A percentile compares a stretch with the other conserved stretches of the same genome.
Evolutionary conservation across 1,140 invertebrate species (phyloP).

Genomic region (Aphelinus certus): DNA sequence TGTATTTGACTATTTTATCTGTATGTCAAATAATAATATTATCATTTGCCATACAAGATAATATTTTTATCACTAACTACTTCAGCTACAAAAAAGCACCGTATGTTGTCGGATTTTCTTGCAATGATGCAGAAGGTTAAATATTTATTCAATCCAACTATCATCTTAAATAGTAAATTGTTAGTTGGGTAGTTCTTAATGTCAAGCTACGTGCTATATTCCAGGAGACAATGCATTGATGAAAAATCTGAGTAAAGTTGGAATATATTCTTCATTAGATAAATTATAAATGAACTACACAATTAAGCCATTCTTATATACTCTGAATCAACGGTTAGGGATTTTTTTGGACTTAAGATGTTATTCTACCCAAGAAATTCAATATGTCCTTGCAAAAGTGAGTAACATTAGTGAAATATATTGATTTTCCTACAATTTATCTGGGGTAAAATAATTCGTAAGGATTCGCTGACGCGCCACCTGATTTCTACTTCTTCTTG

Average conservation of each 20-base stretch:
- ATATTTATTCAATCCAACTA: not conserved
- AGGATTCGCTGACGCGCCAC: too few species aligned
- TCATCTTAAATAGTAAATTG: too few species aligned
- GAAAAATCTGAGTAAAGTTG: slow-evolving; percentile 43
- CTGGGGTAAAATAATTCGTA: too few species aligned
- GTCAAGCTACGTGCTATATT: not conserved
- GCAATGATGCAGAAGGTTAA: slow-evolving; percentile 45
- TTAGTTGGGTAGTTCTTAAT: too few species aligned
- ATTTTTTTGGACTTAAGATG: slow-evolving; percentile 44
- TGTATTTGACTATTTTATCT: slow-evolving; percentile 20
- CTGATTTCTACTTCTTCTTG: too few species aligned
- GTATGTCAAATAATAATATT: slow-evolving; percentile 1
- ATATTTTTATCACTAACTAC: slow-evolving; percentile 47
- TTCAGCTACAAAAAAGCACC: slow-evolving; percentile 46
- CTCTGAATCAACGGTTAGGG: slow-evolving; percentile 40
- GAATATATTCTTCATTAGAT: slow-evolving; percentile 44
- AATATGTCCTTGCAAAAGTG: too few species aligned
- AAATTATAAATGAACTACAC: slow-evolving; percentile 38
- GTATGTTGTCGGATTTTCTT: slow-evolving; percentile 50
- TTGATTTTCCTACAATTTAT: too few species aligned
- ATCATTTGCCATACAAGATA: not conserved
- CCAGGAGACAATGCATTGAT: slow-evolving; percentile 46
- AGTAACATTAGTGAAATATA: too few species aligned
- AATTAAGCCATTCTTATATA: slow-evolving; percentile 40
- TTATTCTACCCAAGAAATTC: too few species aligned